A percentile compares a stretch with the other conserved stretches of the same genome.
phyloP scores from a whole-genome alignment of 2,888 invertebrate species.

The Tryphoninae sp. region DNA sequence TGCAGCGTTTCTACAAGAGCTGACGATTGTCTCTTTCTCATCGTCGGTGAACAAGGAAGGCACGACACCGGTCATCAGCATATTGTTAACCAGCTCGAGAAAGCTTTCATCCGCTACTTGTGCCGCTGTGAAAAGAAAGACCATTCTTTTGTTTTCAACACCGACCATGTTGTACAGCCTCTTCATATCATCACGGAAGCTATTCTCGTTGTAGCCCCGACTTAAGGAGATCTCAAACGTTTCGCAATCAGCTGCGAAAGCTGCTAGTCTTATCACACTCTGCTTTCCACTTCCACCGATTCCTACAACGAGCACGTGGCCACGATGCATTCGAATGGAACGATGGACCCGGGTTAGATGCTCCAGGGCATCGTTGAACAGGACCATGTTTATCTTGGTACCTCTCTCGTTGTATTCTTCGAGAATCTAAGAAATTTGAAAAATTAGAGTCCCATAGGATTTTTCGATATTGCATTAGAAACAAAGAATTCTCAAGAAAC shows the following conservation, averaged over 20 bases:
- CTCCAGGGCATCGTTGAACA: slow-evolving; percentile 96
- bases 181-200: slow-evolving; percentile 94
- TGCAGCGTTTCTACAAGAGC: slow-evolving; percentile 87
- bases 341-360: slow-evolving; percentile 94
- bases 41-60: slow-evolving; percentile 94
- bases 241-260: slow-evolving; percentile 92
- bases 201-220: slow-evolving; percentile 92
- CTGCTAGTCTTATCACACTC: slow-evolving; percentile 89
- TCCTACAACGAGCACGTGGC: slow-evolving; percentile 93
- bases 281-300: slow-evolving; percentile 96
- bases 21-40: slow-evolving; percentile 92
- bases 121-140: slow-evolving; percentile 92
- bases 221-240: slow-evolving; percentile 91
- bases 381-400: slow-evolving; percentile 89
- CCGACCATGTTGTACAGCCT: slow-evolving; percentile 89
- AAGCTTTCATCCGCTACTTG: slow-evolving; percentile 93
- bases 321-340: slow-evolving; percentile 90
- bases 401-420: slow-evolving; percentile 92
- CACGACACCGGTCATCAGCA: slow-evolving; percentile 93
- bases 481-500: slow-evolving; percentile 16
- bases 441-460: neutral
- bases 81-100: slow-evolving; percentile 95
- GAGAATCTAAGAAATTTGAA: slow-evolving; percentile 84
- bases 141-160: slow-evolving; percentile 89
- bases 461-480: neutral